A percentile compares a stretch with the other conserved stretches of the same genome.
Conservation (phyloP, 1,140 invertebrate genomes). For the Elymnias hypermnestra region DNA sequence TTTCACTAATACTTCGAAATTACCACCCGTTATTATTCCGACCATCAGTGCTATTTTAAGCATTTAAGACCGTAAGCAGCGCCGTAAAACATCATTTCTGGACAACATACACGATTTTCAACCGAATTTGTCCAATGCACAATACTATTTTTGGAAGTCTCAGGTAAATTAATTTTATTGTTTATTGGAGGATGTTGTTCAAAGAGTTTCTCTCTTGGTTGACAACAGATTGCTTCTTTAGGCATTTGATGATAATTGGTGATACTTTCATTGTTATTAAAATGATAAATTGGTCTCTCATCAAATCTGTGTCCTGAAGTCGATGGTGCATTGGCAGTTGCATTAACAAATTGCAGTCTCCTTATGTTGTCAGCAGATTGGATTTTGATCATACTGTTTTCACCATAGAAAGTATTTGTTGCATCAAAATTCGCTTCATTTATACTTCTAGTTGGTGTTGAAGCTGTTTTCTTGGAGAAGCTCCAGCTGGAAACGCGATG, state of each 20-base stretch:
- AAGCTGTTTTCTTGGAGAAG: conserved; percentile 8
- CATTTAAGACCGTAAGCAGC: conserved; percentile 16
- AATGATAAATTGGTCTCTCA: conserved; percentile 3
- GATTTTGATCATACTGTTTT: conserved; percentile 1
- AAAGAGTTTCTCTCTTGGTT: conserved; percentile 13
- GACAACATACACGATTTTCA: conserved; percentile 16
- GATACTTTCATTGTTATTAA: neutral
- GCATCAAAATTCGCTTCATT: neutral
- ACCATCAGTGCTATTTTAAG: conserved; percentile 11
- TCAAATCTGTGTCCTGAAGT: neutral
- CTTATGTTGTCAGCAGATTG: conserved; percentile 9
- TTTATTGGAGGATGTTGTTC: too few relatives aligned
- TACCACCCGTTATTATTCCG: conserved; percentile 1
- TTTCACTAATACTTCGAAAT: neutral
- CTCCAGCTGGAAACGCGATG: conserved; percentile 15
- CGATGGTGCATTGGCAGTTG: neutral
- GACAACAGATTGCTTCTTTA: conserved; percentile 7
- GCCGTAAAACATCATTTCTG: conserved; percentile 15
- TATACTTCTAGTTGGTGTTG: neutral
- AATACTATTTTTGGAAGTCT: conserved; percentile 7
- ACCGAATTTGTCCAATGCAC: conserved; percentile 20
- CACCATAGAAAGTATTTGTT: neutral
- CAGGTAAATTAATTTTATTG: neutral
- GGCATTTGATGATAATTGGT: neutral
- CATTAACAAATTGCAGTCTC: neutral